Evolutionary conservation across 2,797 vertebrate genomes (phyloP).

Genomic region (Galagoides demidoff): DNA sequence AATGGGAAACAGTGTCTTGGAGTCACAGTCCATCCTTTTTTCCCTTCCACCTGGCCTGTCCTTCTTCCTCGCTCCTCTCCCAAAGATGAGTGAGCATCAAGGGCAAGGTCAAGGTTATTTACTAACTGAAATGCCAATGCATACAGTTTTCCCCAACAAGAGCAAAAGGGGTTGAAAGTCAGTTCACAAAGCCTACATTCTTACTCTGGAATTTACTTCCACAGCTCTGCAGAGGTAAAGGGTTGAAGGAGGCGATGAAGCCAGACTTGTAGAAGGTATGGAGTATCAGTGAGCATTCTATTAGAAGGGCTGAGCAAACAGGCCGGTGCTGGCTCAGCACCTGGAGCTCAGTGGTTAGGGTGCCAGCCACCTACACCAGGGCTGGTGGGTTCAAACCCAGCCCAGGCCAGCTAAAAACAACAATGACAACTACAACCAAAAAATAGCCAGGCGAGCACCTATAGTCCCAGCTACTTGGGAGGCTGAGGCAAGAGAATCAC

Average conservation of each 20-base stretch:
- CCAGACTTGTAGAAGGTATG: neutral
- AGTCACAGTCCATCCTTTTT: neutral
- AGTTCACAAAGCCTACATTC: neutral
- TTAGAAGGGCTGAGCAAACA: neutral
- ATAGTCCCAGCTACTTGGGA: no score
- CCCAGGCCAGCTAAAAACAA: no score
- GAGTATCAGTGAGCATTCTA: neutral
- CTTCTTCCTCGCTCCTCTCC: neutral
- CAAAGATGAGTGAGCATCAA: neutral
- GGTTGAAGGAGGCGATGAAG: neutral
- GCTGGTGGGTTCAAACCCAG: no score
- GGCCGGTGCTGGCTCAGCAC: neutral
- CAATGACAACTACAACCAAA: no score
- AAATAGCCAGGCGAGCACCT: no score
- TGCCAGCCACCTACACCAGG: no score
- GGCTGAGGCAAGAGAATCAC: no score
- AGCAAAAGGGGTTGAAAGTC: neutral
- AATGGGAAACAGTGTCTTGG: neutral
- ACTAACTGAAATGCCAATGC: neutral
- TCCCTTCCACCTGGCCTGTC: neutral
- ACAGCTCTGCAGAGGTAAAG: slow-evolving; percentile 19
- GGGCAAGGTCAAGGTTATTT: neutral
- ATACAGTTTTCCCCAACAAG: neutral
- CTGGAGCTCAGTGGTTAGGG: no score
- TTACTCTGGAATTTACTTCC: neutral